A percentile compares a stretch with the other conserved stretches of the same genome.
Conservation (phyloP, 2,113 vertebrate genomes). For the Rhinoderma darwinii region DNA sequence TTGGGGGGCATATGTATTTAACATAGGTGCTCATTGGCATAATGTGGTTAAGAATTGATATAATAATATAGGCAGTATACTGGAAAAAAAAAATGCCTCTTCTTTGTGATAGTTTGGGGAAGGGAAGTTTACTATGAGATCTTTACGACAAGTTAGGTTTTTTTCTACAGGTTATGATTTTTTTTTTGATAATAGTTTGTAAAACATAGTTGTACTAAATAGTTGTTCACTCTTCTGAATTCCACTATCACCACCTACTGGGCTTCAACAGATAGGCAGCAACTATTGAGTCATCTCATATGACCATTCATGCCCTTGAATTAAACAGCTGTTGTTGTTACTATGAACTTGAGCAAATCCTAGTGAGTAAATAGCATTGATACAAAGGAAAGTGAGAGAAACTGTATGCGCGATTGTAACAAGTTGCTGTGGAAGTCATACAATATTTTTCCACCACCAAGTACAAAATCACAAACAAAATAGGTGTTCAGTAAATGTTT, state of each 20-base stretch:
- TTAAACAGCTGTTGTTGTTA: constrained; percentile 45
- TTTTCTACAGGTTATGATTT: no score
- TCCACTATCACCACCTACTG: constrained; percentile 28
- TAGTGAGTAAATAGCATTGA: constrained; percentile 7
- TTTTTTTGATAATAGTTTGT: neutral
- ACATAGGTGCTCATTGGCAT: no score
- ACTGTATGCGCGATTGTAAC: neutral
- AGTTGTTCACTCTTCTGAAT: neutral
- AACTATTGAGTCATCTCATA: constrained; percentile 17
- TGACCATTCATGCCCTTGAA: constrained; percentile 9
- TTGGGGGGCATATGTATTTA: no score
- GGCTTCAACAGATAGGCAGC: neutral
- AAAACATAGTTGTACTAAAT: neutral
- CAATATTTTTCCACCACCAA: neutral
- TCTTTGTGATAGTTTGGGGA: no score
- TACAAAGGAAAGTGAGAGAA: constrained; percentile 14
- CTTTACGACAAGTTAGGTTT: no score
- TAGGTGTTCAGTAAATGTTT: neutral
- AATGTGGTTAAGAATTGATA: neutral
- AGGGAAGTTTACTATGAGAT: no score
- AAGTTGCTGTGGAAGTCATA: neutral
- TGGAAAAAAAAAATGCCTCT: no score
- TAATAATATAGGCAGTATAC: neutral
- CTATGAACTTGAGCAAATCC: constrained; percentile 26
- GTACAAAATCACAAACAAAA: neutral